Evolutionary conservation across 2,113 vertebrate species (phyloP).

Genomic region (human): DNA sequence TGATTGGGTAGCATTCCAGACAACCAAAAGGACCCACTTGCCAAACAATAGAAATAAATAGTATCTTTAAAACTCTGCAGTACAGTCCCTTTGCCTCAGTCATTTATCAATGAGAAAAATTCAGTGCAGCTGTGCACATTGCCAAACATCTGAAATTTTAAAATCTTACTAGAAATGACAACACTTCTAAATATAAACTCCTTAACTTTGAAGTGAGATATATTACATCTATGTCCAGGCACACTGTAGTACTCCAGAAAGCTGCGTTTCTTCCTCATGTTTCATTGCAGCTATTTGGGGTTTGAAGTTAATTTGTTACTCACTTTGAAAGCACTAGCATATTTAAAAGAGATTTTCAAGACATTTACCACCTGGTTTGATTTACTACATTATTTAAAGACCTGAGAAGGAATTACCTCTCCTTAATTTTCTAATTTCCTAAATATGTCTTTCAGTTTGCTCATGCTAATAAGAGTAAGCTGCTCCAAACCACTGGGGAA

Average conservation of each 20-base stretch:
- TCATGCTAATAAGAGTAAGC: not conserved
- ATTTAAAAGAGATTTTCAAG: slow-evolving; percentile 54
- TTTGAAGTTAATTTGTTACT: slow-evolving; percentile 31
- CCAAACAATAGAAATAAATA: not conserved
- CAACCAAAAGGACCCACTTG: not conserved
- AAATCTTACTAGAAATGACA: not conserved
- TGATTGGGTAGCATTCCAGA: not conserved
- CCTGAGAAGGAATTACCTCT: slow-evolving; percentile 44
- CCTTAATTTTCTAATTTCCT: slow-evolving; percentile 38
- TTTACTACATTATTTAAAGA: slow-evolving; percentile 73
- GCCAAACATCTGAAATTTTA: not conserved
- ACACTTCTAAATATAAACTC: not conserved
- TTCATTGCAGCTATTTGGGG: not conserved
- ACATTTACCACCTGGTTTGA: slow-evolving; percentile 66
- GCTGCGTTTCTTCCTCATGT: not conserved
- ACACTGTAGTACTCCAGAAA: not conserved
- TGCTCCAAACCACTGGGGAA: not conserved
- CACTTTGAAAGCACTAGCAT: not conserved
- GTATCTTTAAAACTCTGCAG: not conserved
- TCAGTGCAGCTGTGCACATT: not conserved
- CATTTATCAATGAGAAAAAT: not conserved
- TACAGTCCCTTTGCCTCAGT: not conserved
- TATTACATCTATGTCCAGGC: not conserved
- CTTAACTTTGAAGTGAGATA: not conserved
- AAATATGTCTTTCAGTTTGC: not conserved